Evolutionary conservation across 1,140 invertebrate genomes (phyloP), one percentile per base, ranked within the genome.

Genomic region (Episyrphus balteatus): DNA sequence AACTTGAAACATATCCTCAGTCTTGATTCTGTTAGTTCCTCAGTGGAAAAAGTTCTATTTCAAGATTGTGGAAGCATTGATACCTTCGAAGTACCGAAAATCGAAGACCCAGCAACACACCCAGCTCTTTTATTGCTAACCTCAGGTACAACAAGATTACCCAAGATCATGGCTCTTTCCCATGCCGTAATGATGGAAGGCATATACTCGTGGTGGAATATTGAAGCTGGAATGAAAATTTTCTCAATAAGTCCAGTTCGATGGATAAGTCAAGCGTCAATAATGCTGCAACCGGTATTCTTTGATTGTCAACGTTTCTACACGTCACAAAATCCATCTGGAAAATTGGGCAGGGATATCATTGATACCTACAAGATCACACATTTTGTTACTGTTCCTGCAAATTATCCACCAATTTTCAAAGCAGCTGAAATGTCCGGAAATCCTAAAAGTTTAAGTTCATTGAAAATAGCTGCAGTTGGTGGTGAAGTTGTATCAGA

Each of bases 101-200:
- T 44, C 5, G 33, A 21, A 5, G 42, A 48, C 26, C 34, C 47
- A n/a, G 2, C 13, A 17, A 21, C 12, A 15, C 31, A 31, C 19
- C 18, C 34, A 13, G 41, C 42, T 3, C 8, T 39, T n/a, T 34
- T 48, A 6, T 13, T 30, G 7, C 32, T 44, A 5, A 48, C 47
- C 1, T 49, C 47, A 6, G 47, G 47, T 10, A 38, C 47, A 7
- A 48, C 42, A 11, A 41, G 47, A 12, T 12, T 42, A 17, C 47
- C 47, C 2, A 48, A 48, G 32, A 42, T 36, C 9, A 42, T 42
- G n/a, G 19, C 21, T 5, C 10, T 44, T 8, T 38, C 15, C 11
- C 47, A 48, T 39, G 18, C 42, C 1, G 21, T 43, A 17, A 12
- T 44, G 8, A n/a, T 48, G 9, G 15, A 44, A 38, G 47, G 41